Conservation (phyloP, 2,888 invertebrate species). For the Andrena minutula region DNA sequence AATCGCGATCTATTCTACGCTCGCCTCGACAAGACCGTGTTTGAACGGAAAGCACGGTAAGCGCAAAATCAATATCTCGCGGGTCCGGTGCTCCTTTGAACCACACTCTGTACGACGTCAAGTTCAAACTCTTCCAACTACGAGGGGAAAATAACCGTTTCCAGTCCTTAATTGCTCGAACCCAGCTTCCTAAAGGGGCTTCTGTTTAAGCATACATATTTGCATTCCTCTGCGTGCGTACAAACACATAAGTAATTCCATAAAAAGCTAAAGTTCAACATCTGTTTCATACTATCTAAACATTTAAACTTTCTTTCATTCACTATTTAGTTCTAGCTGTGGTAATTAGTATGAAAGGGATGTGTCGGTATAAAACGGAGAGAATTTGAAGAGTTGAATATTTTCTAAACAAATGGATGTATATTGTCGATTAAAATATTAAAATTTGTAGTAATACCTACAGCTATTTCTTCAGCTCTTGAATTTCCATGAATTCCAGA, state of each 20-base stretch:
- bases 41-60: slow-evolving; percentile 58
- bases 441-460: neutral
- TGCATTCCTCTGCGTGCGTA: neutral
- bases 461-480: no score
- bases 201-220: neutral
- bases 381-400: no score
- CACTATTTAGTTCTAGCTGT: no score
- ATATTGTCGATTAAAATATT: neutral
- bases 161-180: slow-evolving; percentile 13
- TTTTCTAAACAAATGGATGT: neutral
- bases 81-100: slow-evolving; percentile 44
- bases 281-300: no score
- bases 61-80: slow-evolving; percentile 62
- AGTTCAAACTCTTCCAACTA: slow-evolving; percentile 37
- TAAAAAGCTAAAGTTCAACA: no score
- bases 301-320: no score
- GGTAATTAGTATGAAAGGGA: no score
- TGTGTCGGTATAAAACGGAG: no score
- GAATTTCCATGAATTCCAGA: no score
- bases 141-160: slow-evolving; percentile 45
- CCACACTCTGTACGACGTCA: slow-evolving; percentile 34
- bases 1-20: slow-evolving; percentile 38
- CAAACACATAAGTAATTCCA: neutral
- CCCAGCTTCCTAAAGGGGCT: neutral
- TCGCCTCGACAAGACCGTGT: slow-evolving; percentile 33